Evolutionary conservation across 2,888 invertebrate genomes (phyloP), one percentile per base, ranked within the genome.

Genomic region (Stenolophus ochropezus): DNA sequence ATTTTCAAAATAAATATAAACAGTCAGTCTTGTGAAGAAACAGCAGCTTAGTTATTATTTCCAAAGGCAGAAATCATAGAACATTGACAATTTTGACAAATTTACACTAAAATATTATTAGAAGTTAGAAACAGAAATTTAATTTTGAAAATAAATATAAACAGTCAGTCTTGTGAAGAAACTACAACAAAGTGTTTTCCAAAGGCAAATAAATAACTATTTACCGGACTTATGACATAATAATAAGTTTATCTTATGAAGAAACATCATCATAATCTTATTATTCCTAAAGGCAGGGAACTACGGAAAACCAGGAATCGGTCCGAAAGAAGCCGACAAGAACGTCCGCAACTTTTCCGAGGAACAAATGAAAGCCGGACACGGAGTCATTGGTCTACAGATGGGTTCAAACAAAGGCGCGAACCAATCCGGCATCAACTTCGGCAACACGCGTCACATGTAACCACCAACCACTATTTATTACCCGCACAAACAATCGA

Each of bases 381-480:
- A 98, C 87, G 95, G 95, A 71, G 96, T 98, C 83, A 98, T 98
- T 89, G 96, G 96, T 77, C 92, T 98, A 81, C 98, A 99, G 89
- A 97, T 97, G 90, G 99, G 99, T 82, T 96, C 97, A 87, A 99
- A 99, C 92, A 98, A 98, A 90, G 98, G 98, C 25, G 98, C 98
- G 86, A 98, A 92, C 88, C 98, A 98, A 90, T 96, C 97, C 84
- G 99, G 98, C 82, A 96, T 98, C 89, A 98, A 96, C 90, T 97
- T 98, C 87, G 98, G 98, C 85, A 98, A 97, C 91, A 98, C 98
- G 86, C 93, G 98, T 90, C 98, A 98, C 91, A 98, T 98, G 97
- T 98, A 95, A 51, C 27, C 25, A 56, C 76, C 11, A 18, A 42
- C 20, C 3, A 33, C 16, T 79, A 79, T 79, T 79, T 69, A 79